phyloP scores from a whole-genome alignment of 2,797 vertebrate species.

The Tapera naevia region DNA sequence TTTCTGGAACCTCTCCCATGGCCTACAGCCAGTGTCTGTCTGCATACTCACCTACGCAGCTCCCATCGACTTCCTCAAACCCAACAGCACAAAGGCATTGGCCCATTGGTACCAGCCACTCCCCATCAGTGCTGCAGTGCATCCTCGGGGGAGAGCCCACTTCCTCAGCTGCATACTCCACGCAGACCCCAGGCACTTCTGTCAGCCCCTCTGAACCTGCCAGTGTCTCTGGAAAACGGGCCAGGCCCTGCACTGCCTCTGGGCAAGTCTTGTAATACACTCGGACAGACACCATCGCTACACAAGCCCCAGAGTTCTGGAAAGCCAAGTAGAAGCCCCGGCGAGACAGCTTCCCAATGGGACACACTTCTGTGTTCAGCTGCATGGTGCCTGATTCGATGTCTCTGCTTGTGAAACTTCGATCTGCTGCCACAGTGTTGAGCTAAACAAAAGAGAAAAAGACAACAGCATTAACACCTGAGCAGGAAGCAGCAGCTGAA shows the following conservation, averaged over 20 bases:
- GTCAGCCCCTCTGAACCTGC: conserved; percentile 66
- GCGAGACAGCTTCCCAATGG: conserved; percentile 70
- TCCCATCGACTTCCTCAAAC: conserved; percentile 67
- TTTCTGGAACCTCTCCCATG: neutral
- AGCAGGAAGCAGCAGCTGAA: neutral
- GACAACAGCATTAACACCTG: neutral
- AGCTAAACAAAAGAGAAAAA: conserved; percentile 55
- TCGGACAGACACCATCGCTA: conserved; percentile 77
- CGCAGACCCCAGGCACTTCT: conserved; percentile 68
- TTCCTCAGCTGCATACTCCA: conserved; percentile 61
- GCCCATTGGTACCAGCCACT: conserved; percentile 77
- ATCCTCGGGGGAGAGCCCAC: conserved; percentile 65
- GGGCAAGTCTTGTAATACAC: conserved; percentile 80
- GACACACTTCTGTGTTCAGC: conserved; percentile 74
- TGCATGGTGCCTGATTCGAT: conserved; percentile 65
- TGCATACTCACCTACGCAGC: conserved; percentile 73
- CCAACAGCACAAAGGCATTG: conserved; percentile 73
- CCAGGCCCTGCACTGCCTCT: conserved; percentile 57
- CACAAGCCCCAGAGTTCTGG: conserved; percentile 78
- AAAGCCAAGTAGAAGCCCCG: conserved; percentile 81
- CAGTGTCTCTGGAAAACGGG: conserved; percentile 71
- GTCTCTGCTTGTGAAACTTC: conserved; percentile 77
- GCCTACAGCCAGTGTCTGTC: neutral
- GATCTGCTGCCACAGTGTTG: conserved; percentile 78
- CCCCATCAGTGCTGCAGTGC: conserved; percentile 76